Conservation (phyloP, 2,797 vertebrate genomes). For the Nannoperca obscura region DNA sequence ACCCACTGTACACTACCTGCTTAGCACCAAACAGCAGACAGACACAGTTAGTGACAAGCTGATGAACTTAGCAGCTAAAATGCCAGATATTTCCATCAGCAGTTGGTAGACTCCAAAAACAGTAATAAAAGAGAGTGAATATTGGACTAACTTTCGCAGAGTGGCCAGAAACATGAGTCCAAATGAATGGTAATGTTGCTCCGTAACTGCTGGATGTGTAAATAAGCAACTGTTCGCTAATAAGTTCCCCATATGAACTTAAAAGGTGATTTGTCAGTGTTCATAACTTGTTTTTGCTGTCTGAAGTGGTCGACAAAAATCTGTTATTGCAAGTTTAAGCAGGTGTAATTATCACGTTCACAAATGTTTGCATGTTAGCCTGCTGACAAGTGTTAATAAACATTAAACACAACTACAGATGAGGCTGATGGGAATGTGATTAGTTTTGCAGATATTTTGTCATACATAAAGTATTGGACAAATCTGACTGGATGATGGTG, state of each 20-base stretch:
- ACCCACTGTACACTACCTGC: background rate
- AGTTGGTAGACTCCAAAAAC: background rate
- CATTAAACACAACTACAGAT: background rate
- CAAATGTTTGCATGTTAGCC: background rate
- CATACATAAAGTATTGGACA: background rate
- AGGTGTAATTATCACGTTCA: background rate
- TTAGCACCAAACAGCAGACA: background rate
- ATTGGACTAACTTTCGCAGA: background rate
- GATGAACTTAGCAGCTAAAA: background rate
- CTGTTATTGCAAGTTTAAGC: background rate
- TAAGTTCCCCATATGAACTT: background rate
- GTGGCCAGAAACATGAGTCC: background rate
- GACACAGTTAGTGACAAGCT: background rate
- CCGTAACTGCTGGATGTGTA: background rate
- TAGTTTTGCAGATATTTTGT: background rate
- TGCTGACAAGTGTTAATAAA: background rate
- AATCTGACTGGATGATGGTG: background rate
- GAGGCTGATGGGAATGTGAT: background rate
- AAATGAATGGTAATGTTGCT: background rate
- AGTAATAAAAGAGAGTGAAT: background rate
- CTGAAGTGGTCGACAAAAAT: background rate
- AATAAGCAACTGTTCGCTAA: background rate
- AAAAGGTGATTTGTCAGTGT: background rate
- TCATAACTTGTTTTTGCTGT: background rate
- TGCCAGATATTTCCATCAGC: background rate